Evolutionary conservation across 2,888 invertebrate species (phyloP).

Genomic region (Lycophotia porphyrea): DNA sequence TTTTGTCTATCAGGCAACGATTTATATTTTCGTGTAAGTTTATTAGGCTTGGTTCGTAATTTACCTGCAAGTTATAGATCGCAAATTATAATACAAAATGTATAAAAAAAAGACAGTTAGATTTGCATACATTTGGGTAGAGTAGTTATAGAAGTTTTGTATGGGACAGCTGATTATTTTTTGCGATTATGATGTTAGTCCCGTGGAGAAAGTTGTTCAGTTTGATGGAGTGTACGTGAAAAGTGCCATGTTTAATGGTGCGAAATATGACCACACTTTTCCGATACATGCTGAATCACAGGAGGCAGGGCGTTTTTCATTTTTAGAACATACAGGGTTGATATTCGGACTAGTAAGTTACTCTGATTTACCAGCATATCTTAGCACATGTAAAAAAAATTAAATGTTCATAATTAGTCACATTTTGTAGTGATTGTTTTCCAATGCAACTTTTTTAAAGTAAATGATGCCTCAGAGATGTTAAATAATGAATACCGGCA

Average conservation of each 20-base stretch:
- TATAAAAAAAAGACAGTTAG: background rate
- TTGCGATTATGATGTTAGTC: background rate
- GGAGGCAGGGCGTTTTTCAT: background rate
- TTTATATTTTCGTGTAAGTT: constrained; percentile 70
- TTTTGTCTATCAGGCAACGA: constrained; percentile 54
- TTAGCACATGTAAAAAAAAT: background rate
- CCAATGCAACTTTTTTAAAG: background rate
- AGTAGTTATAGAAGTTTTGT: background rate
- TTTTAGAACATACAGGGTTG: background rate
- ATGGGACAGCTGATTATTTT: background rate
- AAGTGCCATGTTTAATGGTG: background rate
- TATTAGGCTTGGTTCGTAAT: constrained; percentile 62
- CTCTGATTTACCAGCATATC: background rate
- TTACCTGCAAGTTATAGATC: constrained; percentile 63
- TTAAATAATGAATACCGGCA: background rate
- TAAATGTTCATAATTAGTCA: background rate
- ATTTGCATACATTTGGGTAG: background rate
- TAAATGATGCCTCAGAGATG: background rate
- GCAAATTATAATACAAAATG: background rate
- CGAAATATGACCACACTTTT: too few relatives aligned
- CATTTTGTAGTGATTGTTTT: background rate
- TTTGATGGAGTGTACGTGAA: background rate
- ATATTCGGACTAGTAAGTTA: background rate
- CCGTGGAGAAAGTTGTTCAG: background rate
- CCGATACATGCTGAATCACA: too few relatives aligned